Conservation (phyloP, 2,888 invertebrate species). For the Torymus tubicola region DNA sequence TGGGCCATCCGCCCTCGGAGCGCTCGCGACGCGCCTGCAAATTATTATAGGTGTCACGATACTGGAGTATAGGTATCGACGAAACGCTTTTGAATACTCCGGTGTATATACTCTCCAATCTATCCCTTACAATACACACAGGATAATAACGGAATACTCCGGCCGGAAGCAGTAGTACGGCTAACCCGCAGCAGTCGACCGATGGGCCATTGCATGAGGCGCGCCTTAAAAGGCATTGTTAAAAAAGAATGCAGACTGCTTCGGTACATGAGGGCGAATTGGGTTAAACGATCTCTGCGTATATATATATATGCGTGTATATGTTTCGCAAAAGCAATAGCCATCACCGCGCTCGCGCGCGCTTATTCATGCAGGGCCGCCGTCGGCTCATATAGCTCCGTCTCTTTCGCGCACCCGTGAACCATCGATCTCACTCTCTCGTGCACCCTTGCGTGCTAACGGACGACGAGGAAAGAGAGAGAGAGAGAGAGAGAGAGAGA, state of each 20-base stretch:
- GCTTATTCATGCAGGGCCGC: not conserved
- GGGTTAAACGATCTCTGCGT: constrained; percentile 63
- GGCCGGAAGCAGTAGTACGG: too few species aligned
- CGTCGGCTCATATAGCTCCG: not conserved
- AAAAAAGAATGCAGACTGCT: too few species aligned
- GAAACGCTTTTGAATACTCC: too few species aligned
- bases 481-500: constrained; percentile 10
- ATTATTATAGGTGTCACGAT: too few species aligned
- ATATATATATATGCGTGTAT: too few species aligned
- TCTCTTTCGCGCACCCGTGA: not conserved
- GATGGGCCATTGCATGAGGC: not conserved
- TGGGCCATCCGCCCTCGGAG: constrained; percentile 17
- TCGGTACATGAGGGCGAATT: constrained; percentile 54
- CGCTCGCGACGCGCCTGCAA: not conserved
- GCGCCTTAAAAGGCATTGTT: constrained; percentile 12
- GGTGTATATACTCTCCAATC: too few species aligned
- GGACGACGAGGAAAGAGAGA: not conserved
- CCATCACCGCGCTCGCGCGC: not conserved
- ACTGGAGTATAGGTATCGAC: too few species aligned
- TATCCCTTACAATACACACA: too few species aligned
- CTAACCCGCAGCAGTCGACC: too few species aligned
- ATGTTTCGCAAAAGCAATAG: constrained; percentile 54
- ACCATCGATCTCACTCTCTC: constrained; percentile 48
- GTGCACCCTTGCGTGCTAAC: not conserved
- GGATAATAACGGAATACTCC: too few species aligned